Base-by-base conservation (phyloP, 2,888 invertebrate species). In the Pammene aurita region DNA sequence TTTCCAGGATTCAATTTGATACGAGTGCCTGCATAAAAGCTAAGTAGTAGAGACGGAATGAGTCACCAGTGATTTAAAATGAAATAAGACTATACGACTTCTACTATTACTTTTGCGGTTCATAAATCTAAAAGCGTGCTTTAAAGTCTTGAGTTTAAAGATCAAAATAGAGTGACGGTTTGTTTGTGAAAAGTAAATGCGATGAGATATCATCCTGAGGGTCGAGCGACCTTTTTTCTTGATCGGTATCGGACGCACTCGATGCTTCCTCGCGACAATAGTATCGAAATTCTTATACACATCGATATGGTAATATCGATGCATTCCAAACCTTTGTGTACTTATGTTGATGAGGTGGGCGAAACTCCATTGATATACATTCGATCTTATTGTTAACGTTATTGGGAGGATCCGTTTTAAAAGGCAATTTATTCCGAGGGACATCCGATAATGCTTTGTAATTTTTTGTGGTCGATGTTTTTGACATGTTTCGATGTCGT, bases 271-370 rank as follows among this genome's bases (percentile, higher is more conserved):
- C 82, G 86, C 86, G 86, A 89, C 90, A 89, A 87, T 86, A 79
- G 81, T 75, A 87, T 85, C 81, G 75, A 75, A 71, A 66, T 71
- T 71, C 69, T 72, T 71, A 72, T 80, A 81, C 77, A 81, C 82
- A 87, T 86, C 88, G 85, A 86, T 89, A 88, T 90, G 88, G 84
- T 89, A 89, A 90, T 89, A 80, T 80, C 80, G 75, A 78, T 82
- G 85, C 87, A 88, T 89, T 87, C 88, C 86, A 80, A 76, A 81
- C 83, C 87, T 86, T 89, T 89, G 89, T 89, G 84, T 87, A 84
- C 87, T 88, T 90, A 90, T 86, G 87, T 85, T 87, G 89, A 91
- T 90, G 91, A 91, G 90, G 88, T 89, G 89, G 91, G 90, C 90
- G 89, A 89, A 90, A 89, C 90, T 81, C 85, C 79, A 89, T 89